Evolutionary conservation across 2,888 invertebrate genomes (phyloP).

Genomic region (Dryobotodes eremita): DNA sequence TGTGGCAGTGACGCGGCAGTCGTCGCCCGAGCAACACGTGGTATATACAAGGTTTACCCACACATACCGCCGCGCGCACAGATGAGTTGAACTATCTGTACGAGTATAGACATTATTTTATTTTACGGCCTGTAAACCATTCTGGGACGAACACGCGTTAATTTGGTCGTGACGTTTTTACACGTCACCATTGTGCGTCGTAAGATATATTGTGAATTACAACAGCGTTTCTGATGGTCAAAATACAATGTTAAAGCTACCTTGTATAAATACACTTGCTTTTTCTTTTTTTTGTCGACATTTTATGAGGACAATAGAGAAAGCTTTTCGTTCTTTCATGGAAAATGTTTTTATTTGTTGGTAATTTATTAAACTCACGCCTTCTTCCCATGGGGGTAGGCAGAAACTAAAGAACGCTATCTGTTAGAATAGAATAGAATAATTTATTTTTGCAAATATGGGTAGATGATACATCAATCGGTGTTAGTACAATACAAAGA

Average conservation of each 20-base stretch:
- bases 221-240: conserved; percentile 17
- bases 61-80: too few species aligned
- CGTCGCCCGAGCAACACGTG: too few species aligned
- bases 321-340: not conserved
- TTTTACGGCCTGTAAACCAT: conserved; percentile 33
- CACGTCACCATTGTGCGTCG: conserved; percentile 18
- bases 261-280: too few species aligned
- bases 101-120: conserved; percentile 13
- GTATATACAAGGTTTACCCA: too few species aligned
- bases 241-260: not conserved
- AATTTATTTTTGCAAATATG: too few species aligned
- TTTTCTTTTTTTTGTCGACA: not conserved
- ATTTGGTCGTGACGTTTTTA: conserved; percentile 32
- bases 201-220: conserved; percentile 35
- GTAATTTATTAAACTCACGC: not conserved
- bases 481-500: too few species aligned
- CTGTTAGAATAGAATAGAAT: too few species aligned
- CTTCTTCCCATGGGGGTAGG: not conserved
- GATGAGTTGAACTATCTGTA: too few species aligned
- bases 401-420: too few species aligned
- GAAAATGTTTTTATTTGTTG: not conserved
- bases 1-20: too few species aligned
- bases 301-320: not conserved
- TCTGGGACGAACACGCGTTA: conserved; percentile 2
- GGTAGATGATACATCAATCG: too few species aligned